Conservation (phyloP, 2,888 invertebrate genomes). For the Tipula helvola region DNA sequence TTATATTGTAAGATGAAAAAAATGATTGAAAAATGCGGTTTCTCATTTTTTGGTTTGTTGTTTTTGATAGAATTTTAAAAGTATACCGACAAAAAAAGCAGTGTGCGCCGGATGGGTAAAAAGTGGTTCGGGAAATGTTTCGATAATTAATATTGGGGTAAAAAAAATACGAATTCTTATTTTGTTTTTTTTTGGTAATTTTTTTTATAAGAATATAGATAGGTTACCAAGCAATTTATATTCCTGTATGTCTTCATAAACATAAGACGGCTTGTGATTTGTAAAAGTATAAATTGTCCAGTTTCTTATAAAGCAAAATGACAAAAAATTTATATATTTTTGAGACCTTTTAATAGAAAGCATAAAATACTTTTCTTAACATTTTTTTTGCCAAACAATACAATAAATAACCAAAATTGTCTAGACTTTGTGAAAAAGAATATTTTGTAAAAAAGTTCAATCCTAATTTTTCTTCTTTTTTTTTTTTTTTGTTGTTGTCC, state of each 20-base stretch:
- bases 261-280: no score
- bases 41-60: neutral
- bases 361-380: neutral
- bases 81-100: neutral
- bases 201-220: no score
- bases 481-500: neutral
- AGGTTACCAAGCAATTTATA: neutral
- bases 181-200: no score
- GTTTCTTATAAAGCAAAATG: neutral
- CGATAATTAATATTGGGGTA: neutral
- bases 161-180: neutral
- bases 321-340: neutral
- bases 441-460: neutral
- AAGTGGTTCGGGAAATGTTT: neutral
- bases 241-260: neutral
- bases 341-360: neutral
- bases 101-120: neutral
- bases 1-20: neutral
- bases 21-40: neutral
- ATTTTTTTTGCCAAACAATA: neutral
- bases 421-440: neutral
- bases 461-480: neutral
- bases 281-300: neutral
- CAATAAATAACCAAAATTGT: slow-evolving; percentile 4
- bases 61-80: neutral